These are phyloP conservation scores for Bombylius discolor DNA, from an alignment of 2,888 invertebrate species.

Conservation along the genomic window DNA sequence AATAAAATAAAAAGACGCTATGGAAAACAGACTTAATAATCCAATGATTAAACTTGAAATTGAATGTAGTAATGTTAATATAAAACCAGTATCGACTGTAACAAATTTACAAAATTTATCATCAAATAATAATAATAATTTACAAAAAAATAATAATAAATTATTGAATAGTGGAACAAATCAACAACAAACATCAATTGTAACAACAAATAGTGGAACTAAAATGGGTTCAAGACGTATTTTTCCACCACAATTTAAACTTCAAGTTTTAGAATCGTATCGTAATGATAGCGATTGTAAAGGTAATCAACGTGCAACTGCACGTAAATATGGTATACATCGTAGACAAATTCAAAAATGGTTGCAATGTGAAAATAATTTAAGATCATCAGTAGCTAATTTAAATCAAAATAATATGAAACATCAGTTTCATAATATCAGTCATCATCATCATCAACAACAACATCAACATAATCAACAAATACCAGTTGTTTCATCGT, in stretches of 20 bases:
- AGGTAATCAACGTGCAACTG: conserved; percentile 80
- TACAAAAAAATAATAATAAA: not conserved
- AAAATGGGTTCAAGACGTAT: conserved; percentile 72
- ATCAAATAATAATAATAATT: not conserved
- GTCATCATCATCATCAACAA: conserved; percentile 17
- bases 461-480: conserved; percentile 23
- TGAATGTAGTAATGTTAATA: conserved; percentile 22
- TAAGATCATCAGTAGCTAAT: conserved; percentile 58
- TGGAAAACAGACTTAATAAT: conserved; percentile 45
- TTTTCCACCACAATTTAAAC: conserved; percentile 78
- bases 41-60: conserved; percentile 39
- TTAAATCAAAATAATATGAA: conserved; percentile 28
- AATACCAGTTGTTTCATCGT: conserved; percentile 10
- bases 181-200: not conserved
- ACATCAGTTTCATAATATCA: conserved; percentile 29
- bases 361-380: conserved; percentile 71
- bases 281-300: conserved; percentile 75
- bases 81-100: conserved; percentile 1
- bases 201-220: conserved; percentile 21
- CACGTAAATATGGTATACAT: conserved; percentile 81
- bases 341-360: conserved; percentile 84
- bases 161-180: conserved; percentile 1
- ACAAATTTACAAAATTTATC: not conserved
- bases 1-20: conserved; percentile 16
- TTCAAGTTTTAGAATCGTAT: conserved; percentile 79